Evolutionary conservation across 2,888 invertebrate genomes (phyloP), one percentile per base, ranked within the genome.

Genomic region (Drosophila conformis): DNA sequence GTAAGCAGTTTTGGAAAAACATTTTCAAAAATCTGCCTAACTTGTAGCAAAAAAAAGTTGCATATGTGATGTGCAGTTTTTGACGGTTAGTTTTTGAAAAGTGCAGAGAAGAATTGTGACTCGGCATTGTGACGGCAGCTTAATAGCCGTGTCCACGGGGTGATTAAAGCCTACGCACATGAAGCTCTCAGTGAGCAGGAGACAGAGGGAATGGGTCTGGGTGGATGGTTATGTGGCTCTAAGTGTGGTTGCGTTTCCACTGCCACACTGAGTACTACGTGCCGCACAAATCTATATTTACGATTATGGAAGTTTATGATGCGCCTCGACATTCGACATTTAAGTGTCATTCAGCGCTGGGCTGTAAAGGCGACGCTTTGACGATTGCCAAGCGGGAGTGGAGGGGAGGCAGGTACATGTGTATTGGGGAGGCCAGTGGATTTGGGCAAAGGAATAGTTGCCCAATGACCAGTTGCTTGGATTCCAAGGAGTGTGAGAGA

Each of bases 241-340:
- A n/a, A 31, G 31, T 49, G 66, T 48, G 38, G 27, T 25, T 60
- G 53, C 10, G n/a, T 40, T 27, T 61, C 52, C 48, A 49, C 51
- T 46, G 36, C 33, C 27, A 11, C 33, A 33, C 33, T 33, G 35
- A 40, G 21, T 7, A 38, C 48, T 82, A 82, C 76, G 72, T 82
- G 82, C 78, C 48, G 61, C 74, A 78, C 83, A 87, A 87, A 87
- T 87, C 87, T 88, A 89, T 89, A 87, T 87, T 89, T 87, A 87
- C 87, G 88, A 87, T 89, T 87, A 87, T 87, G 78, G 81, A 89
- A 78, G 73, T 87, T 84, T 84, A 78, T 75, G 88, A 75, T 66
- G 71, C 83, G 72, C 27, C 78, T 74, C 46, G 46, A 25, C 46
- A 25, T 46, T 83, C 72, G 86, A 78, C 86, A 71, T 90, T 87